These are phyloP conservation scores for Drosophila tanythrix DNA, from an alignment of 2,888 invertebrate genomes.

Conservation along the genomic window DNA sequence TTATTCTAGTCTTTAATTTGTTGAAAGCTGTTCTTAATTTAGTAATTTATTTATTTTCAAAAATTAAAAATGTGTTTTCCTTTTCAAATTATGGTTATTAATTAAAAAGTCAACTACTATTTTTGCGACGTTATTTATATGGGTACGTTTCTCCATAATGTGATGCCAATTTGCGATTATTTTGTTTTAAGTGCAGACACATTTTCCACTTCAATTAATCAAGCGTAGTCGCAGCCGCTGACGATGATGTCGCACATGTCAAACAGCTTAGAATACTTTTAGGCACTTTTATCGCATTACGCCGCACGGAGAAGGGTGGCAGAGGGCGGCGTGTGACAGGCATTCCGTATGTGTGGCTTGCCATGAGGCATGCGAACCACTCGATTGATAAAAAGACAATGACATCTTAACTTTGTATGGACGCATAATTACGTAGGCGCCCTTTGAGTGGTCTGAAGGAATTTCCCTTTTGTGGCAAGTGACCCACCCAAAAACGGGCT, in stretches of 20 bases:
- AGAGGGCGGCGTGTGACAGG: conserved; percentile 2
- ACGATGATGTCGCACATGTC: conserved; percentile 62
- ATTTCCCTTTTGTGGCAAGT: conserved; percentile 33
- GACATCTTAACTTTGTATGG: conserved; percentile 27
- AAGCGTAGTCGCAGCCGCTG: conserved; percentile 26
- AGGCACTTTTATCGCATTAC: conserved; percentile 69
- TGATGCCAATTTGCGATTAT: neutral
- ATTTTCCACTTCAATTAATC: conserved; percentile 65
- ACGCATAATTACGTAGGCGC: conserved; percentile 58
- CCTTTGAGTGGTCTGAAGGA: conserved; percentile 31
- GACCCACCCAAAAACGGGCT: conserved; percentile 43
- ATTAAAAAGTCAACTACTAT: neutral
- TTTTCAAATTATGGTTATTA: neutral
- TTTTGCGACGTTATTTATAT: neutral
- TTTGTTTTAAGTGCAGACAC: conserved; percentile 27
- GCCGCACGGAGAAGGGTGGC: neutral
- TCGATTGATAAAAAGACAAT: conserved; percentile 58
- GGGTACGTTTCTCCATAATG: neutral
- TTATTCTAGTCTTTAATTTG: neutral
- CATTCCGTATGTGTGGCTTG: conserved; percentile 32
- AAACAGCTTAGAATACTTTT: conserved; percentile 63
- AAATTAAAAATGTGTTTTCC: neutral
- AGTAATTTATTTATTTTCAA: neutral
- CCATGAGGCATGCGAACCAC: conserved; percentile 30
- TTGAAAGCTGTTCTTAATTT: neutral